Base-by-base conservation (phyloP, 2,113 vertebrate genomes). In the Passer montanus region DNA sequence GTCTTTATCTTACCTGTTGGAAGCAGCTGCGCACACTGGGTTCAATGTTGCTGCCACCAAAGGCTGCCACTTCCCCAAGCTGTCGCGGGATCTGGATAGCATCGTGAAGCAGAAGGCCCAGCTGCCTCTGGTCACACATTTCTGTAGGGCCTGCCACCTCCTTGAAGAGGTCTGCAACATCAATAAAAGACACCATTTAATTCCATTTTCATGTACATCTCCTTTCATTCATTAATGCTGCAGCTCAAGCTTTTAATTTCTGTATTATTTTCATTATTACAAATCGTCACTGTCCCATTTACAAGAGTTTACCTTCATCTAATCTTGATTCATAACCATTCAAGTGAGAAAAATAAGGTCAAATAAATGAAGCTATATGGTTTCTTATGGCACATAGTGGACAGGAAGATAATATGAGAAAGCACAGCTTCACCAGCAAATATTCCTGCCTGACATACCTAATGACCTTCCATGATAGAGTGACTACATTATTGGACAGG, bases 11-110 rank as follows among this genome's bases (percentile, higher is more conserved):
- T 97, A 99, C 99, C 91, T 99, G 99, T 11, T 99, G 99, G 97
- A 99, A 99, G 97, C 99, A 99, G 97, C 99, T 99, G 73, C 99
- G 99, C 72, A 99, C 99, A 3, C 99, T 99, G 78, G 99, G 99
- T 56, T 99, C 99, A 39, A 99, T 99, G 97, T 99, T 99, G 97
- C 99, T 99, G 53, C 99, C 99, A 41, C 99, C 99, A 0, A 99
- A 99, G 21, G 99, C 99, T 1, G 99, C 99, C 74, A 99, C 99
- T 96, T 99, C 99, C 3, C 99, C 99, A 22, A 99, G 98, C 96
- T 99, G 99, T 56, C 98, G 98, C 0, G 99, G 99, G 93, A 99
- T 98, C 98, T 99, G 99, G 91, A 99, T 99, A 67, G 98, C 99
- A 35, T 99, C 99, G 0, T 99, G 99, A 24, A 99, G 98, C 56